Conservation (phyloP, 2,797 vertebrate species). For the Enteromius paludinosus region DNA sequence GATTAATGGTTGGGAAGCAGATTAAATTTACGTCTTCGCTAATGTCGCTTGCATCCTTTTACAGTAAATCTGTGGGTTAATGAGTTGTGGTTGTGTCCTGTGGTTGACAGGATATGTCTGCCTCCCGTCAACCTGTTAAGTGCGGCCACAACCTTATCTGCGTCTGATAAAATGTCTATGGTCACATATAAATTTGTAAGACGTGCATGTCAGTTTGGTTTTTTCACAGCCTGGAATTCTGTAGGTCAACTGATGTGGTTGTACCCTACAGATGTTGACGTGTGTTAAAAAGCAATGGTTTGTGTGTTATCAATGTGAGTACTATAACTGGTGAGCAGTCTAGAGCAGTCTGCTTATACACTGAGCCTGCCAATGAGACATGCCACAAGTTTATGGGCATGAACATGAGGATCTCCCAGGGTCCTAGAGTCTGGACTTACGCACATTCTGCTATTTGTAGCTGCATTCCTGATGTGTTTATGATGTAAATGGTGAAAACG, state of each 20-base stretch:
- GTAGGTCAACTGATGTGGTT: constrained; percentile 29
- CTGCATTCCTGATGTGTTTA: not conserved
- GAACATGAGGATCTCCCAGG: constrained; percentile 32
- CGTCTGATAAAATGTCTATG: constrained; percentile 10
- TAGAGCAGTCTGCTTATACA: constrained; percentile 45
- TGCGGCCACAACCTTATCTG: constrained; percentile 16
- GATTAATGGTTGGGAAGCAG: constrained; percentile 13
- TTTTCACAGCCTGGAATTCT: constrained; percentile 6
- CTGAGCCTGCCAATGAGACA: constrained; percentile 52
- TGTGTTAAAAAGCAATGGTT: constrained; percentile 43
- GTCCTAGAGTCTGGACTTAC: constrained; percentile 49
- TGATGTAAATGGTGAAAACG: not conserved
- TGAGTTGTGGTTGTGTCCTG: constrained; percentile 35
- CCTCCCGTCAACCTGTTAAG: constrained; percentile 19
- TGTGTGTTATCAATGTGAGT: constrained; percentile 38
- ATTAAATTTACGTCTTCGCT: not conserved
- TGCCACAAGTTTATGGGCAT: constrained; percentile 55
- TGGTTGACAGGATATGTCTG: constrained; percentile 24
- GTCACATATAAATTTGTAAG: constrained; percentile 8
- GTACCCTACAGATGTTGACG: constrained; percentile 10
- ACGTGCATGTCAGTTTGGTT: not conserved
- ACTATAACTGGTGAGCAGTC: constrained; percentile 37
- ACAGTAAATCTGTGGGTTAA: constrained; percentile 25
- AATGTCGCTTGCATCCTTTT: constrained; percentile 18
- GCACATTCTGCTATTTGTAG: not conserved